Base-by-base conservation (phyloP, 2,888 invertebrate genomes). In the Heliconius erato region DNA sequence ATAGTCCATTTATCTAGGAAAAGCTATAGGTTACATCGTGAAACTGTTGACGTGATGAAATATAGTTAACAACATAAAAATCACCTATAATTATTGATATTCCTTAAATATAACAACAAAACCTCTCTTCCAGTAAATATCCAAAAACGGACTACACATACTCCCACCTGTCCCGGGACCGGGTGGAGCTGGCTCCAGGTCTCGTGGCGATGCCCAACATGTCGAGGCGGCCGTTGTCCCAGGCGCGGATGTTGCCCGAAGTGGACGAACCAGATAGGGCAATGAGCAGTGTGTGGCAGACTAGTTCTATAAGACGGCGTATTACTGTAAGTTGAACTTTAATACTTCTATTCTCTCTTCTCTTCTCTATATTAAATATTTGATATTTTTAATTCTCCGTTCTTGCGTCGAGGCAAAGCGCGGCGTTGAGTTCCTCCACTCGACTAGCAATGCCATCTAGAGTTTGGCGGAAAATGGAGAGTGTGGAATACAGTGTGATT, bases 141-240 rank as follows among this genome's bases (percentile, higher is more conserved):
- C 98, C 98, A 9, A 99, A 99, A 95, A 99, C 98, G 84, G 98
- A 98, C 94, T 98, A 98, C 95, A 98, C 98, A 14, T 99, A 99
- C 92, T 98, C 98, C 3, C 97, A 96, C 85, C 95, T 97, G 87
- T 98, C 98, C n/a, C 97, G 97, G 87, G 98, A 98, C 95, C 97
- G 98, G 79, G 97, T 98, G 87, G 98, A 98, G 91, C 94, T 98
- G 82, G 97, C 97, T 0, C 98, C 98, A 0, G 98, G 98, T 2
- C 97, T 98, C 81, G 96, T 98, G 85, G 97, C 98, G 44, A 98
- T 98, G 97, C 98, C 98, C 6, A 98, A 99, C 93, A 98, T 99
- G 98, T 98, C 98, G 3, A 97, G 98, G 5, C 96, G 97, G 82
- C 97, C 98, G 81, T 94, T 97, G 79, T 94, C 96, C 2, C 95